Evolutionary conservation across 2,113 vertebrate species (phyloP).

Genomic region (Leucopsar rothschildi): DNA sequence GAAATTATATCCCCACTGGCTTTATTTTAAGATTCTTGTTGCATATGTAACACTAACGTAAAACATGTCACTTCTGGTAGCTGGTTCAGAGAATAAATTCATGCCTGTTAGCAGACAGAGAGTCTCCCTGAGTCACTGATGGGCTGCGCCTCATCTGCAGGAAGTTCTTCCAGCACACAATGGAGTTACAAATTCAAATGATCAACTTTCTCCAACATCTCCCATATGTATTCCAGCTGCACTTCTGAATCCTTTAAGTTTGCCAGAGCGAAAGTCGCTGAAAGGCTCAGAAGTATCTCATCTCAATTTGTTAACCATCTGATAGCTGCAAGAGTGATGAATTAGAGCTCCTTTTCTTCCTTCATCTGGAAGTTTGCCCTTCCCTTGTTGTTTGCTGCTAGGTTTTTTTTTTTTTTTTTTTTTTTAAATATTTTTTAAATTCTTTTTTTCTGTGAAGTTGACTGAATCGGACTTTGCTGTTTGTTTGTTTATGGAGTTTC

Average conservation of each 20-base stretch:
- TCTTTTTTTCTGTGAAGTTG: neutral
- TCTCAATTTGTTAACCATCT: slow-evolving; percentile 62
- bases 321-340: slow-evolving; percentile 26
- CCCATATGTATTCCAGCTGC: slow-evolving; percentile 59
- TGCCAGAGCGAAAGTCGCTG: slow-evolving; percentile 30
- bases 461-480: neutral
- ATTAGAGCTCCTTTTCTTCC: slow-evolving; percentile 20
- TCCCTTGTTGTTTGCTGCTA: neutral
- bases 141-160: slow-evolving; percentile 39
- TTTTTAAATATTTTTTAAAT: neutral
- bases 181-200: slow-evolving; percentile 48
- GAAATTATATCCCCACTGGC: neutral
- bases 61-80: slow-evolving; percentile 27
- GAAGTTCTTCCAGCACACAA: slow-evolving; percentile 42
- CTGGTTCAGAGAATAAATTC: slow-evolving; percentile 10
- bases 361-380: slow-evolving; percentile 18
- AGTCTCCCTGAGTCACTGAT: neutral
- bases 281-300: slow-evolving; percentile 23
- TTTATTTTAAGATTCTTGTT: slow-evolving; percentile 34
- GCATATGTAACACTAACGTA: neutral
- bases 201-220: slow-evolving; percentile 37
- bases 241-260: slow-evolving; percentile 29
- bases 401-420: neutral
- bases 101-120: neutral
- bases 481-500: slow-evolving; percentile 33